A percentile compares a stretch with the other conserved stretches of the same genome.
These are phyloP conservation scores for Ectropis crepuscularia DNA, from an alignment of 2,888 invertebrate species.

Conservation along the genomic window DNA sequence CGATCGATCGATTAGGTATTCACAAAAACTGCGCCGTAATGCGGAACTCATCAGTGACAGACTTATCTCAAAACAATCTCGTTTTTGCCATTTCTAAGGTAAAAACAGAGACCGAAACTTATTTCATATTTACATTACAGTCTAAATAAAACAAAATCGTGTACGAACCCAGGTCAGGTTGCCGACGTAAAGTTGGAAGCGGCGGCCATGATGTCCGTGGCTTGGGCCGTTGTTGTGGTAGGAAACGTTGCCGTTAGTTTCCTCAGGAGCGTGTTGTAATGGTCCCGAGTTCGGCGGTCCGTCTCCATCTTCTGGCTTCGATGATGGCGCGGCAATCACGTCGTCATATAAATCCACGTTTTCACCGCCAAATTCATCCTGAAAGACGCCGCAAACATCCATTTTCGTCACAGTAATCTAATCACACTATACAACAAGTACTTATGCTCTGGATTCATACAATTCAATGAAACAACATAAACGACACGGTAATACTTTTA, in stretches of 20 bases:
- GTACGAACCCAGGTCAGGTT: conserved; percentile 98
- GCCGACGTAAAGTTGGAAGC: conserved; percentile 97
- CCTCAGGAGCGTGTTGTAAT: conserved; percentile 84
- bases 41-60: conserved; percentile 31
- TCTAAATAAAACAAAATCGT: conserved; percentile 73
- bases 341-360: conserved; percentile 98
- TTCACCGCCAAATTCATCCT: conserved; percentile 93
- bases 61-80: conserved; percentile 38
- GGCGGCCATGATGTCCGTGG: conserved; percentile 90
- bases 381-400: conserved; percentile 57
- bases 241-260: conserved; percentile 88
- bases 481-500: background rate
- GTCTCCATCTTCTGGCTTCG: conserved; percentile 85
- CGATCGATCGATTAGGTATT: conserved; percentile 19
- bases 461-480: no score
- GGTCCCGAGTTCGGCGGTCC: conserved; percentile 84
- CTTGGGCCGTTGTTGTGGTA: conserved; percentile 89
- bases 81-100: conserved; percentile 46
- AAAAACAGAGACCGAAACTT: conserved; percentile 59
- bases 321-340: conserved; percentile 93
- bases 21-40: conserved; percentile 13
- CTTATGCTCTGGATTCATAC: background rate
- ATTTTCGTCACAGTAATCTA: conserved; percentile 14
- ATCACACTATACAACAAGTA: background rate
- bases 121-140: conserved; percentile 73